Conservation (phyloP, 2,888 invertebrate species). For the Anorthoa munda region DNA sequence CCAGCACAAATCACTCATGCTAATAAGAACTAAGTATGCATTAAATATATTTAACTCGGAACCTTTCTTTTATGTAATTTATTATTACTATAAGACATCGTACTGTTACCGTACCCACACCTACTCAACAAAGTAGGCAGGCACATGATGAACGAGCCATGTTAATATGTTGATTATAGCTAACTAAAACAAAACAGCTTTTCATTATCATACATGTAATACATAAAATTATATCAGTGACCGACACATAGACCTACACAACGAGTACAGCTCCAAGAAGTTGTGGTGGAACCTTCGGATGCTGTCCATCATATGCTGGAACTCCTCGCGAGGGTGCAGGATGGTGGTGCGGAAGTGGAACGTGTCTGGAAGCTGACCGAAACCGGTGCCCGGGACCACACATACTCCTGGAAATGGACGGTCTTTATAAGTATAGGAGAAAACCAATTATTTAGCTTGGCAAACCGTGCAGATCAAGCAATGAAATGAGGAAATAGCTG, state of each 20-base stretch:
- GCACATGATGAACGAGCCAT: neutral
- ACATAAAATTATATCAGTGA: neutral
- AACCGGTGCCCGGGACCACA: slow-evolving; percentile 94
- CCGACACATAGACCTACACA: neutral
- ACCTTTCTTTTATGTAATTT: neutral
- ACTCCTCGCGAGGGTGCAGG: slow-evolving; percentile 92
- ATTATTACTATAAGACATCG: neutral
- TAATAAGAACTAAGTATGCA: no score
- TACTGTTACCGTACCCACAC: no score
- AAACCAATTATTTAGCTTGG: neutral
- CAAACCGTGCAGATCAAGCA: neutral
- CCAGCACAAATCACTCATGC: neutral
- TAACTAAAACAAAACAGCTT: neutral
- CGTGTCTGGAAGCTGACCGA: slow-evolving; percentile 94
- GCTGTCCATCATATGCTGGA: slow-evolving; percentile 92
- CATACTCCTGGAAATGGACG: slow-evolving; percentile 91
- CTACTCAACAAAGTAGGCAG: neutral
- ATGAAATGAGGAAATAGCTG: neutral
- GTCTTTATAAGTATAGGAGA: neutral
- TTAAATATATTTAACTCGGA: neutral
- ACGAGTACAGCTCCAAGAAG: slow-evolving; percentile 90
- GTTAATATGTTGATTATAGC: neutral
- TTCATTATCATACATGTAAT: neutral
- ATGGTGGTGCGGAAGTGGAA: slow-evolving; percentile 96
- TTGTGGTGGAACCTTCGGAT: slow-evolving; percentile 92